Conservation (phyloP, 2,888 invertebrate genomes). For the Troides helena region DNA sequence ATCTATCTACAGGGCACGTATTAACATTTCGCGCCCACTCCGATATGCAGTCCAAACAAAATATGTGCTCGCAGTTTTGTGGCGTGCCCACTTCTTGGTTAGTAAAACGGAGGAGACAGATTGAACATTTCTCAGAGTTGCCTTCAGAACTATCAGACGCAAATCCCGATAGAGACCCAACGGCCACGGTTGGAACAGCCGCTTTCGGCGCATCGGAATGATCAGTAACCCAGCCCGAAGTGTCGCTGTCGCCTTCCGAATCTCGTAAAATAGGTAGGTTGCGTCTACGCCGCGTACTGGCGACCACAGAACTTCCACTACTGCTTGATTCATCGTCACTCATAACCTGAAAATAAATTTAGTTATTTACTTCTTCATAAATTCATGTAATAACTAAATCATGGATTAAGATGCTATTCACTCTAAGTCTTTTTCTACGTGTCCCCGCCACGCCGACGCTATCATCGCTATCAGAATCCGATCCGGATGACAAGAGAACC, state of each 20-base stretch:
- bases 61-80: slow-evolving; percentile 92
- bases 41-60: slow-evolving; percentile 93
- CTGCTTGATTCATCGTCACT: slow-evolving; percentile 73
- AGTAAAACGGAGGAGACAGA: slow-evolving; percentile 88
- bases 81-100: slow-evolving; percentile 92
- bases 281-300: slow-evolving; percentile 54
- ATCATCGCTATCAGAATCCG: slow-evolving; percentile 72
- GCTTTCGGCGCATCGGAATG: slow-evolving; percentile 38
- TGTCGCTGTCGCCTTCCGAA: slow-evolving; percentile 63
- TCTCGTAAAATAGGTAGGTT: slow-evolving; percentile 58
- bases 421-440: slow-evolving; percentile 73
- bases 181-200: slow-evolving; percentile 26
- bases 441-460: slow-evolving; percentile 59
- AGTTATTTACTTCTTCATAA: neutral
- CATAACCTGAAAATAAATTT: slow-evolving; percentile 70
- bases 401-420: slow-evolving; percentile 42
- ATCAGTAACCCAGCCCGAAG: slow-evolving; percentile 56
- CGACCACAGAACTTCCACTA: slow-evolving; percentile 62
- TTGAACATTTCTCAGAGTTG: slow-evolving; percentile 92
- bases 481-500: slow-evolving; percentile 58
- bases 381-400: neutral
- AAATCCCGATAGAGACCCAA: slow-evolving; percentile 53
- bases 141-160: slow-evolving; percentile 84
- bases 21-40: slow-evolving; percentile 98
- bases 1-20: slow-evolving; percentile 96